Conservation (phyloP, 2,888 invertebrate genomes). For the Oligia latruncula region DNA sequence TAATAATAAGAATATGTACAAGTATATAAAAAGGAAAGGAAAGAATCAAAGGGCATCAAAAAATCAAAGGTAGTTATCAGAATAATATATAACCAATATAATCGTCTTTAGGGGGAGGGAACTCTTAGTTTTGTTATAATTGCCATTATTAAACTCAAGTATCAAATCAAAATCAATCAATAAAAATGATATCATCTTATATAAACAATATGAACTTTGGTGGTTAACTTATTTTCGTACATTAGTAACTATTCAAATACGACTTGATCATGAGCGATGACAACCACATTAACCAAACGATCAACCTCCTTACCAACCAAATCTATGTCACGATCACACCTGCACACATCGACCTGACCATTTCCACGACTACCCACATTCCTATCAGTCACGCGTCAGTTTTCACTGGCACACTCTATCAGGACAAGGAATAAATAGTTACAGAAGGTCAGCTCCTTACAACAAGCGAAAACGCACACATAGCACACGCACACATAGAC, state of each 20-base stretch:
- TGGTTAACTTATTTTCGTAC: too few relatives aligned
- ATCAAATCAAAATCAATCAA: too few relatives aligned
- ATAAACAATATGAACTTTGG: background rate
- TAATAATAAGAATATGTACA: too few relatives aligned
- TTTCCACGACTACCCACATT: constrained; percentile 33
- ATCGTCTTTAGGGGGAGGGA: background rate
- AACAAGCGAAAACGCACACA: background rate
- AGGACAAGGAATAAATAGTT: constrained; percentile 3
- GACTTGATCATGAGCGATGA: background rate
- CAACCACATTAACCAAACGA: background rate
- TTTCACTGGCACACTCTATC: constrained; percentile 61
- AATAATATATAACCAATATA: background rate
- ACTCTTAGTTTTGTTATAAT: background rate
- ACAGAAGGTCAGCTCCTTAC: background rate
- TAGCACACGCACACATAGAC: background rate
- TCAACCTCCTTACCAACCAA: background rate
- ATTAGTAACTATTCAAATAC: background rate
- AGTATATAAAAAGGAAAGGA: too few relatives aligned
- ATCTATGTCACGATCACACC: constrained; percentile 32
- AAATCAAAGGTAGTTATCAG: background rate
- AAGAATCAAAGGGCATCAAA: too few relatives aligned
- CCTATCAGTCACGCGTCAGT: constrained; percentile 24
- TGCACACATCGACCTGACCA: background rate
- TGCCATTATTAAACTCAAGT: too few relatives aligned
- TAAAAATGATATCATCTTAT: too few relatives aligned